A percentile compares a stretch with the other conserved stretches of the same genome.
phyloP scores from a whole-genome alignment of 2,888 invertebrate species.

The Exephanes ischioxanthus region DNA sequence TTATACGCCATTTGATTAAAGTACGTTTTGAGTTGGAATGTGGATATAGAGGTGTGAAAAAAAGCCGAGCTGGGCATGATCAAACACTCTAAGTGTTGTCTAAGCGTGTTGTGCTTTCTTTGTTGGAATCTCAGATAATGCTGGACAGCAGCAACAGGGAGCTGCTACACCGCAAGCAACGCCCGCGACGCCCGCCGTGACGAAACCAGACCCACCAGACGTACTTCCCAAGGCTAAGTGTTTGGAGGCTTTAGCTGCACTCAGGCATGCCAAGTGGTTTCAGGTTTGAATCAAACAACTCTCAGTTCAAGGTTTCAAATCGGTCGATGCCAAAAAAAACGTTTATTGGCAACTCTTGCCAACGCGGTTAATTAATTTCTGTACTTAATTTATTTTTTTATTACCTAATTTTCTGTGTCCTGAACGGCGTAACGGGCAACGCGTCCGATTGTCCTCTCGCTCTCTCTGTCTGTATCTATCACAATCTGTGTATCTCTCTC shows the following conservation, averaged over 20 bases:
- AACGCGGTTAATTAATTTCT: constrained; percentile 4
- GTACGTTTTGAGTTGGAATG: constrained; percentile 61
- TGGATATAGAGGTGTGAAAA: constrained; percentile 64
- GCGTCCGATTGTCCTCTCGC: constrained; percentile 19
- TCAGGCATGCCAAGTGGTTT: constrained; percentile 99
- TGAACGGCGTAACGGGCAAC: constrained; percentile 8
- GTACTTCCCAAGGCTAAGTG: constrained; percentile 99
- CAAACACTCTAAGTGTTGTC: constrained; percentile 85
- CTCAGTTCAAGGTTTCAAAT: constrained; percentile 80
- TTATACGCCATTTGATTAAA: constrained; percentile 53
- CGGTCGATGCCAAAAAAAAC: constrained; percentile 43
- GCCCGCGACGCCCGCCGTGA: constrained; percentile 91
- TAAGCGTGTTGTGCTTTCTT: constrained; percentile 85
- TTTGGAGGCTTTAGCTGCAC: constrained; percentile 99
- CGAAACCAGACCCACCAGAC: constrained; percentile 92
- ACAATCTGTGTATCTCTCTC: neutral
- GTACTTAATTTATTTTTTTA: neutral
- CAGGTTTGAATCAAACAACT: constrained; percentile 92
- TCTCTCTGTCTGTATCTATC: constrained; percentile 1
- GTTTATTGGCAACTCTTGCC: constrained; percentile 7
- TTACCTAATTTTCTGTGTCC: neutral
- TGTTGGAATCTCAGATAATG: constrained; percentile 85
- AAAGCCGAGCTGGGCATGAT: constrained; percentile 82
- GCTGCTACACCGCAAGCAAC: constrained; percentile 86
- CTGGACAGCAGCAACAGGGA: constrained; percentile 85